Percentiles rank a stretch among this genome's conserved stretches.
These are phyloP conservation scores for Triops cancriformis DNA, from an alignment of 1,140 invertebrate genomes.

Conservation along the genomic window DNA sequence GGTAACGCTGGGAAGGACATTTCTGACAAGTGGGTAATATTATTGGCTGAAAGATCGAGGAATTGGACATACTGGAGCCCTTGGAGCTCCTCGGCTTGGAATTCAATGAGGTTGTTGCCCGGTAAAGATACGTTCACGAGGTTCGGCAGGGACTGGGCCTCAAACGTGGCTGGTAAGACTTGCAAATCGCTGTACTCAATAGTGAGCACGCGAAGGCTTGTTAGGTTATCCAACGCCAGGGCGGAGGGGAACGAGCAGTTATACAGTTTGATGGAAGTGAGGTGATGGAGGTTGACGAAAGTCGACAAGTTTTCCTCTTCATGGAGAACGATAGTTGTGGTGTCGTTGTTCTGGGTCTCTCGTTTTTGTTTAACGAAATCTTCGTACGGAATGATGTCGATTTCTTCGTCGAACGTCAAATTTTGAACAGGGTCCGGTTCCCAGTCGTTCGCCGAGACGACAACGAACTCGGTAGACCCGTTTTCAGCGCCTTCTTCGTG, in stretches of 20 bases:
- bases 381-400: background rate
- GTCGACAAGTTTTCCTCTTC: background rate
- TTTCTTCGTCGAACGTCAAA: background rate
- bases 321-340: background rate
- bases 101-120: slow-evolving; percentile 50
- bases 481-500: background rate
- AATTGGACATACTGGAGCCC: slow-evolving; percentile 54
- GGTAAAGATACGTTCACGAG: slow-evolving; percentile 46
- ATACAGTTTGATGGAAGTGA: background rate
- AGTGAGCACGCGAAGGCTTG: background rate
- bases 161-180: background rate
- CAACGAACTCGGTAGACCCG: background rate
- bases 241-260: background rate
- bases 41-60: slow-evolving; percentile 55
- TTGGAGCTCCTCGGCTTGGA: slow-evolving; percentile 56
- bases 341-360: background rate
- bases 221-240: background rate
- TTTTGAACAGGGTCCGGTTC: background rate
- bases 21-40: slow-evolving; percentile 56
- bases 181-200: background rate
- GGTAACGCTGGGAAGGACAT: slow-evolving; percentile 59
- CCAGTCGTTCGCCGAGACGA: background rate
- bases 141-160: background rate
- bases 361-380: background rate
- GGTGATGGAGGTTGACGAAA: background rate